Evolutionary conservation across 92 coral and sea anemone species (phyloP).

Genomic region (Parazoanthus swiftii): DNA sequence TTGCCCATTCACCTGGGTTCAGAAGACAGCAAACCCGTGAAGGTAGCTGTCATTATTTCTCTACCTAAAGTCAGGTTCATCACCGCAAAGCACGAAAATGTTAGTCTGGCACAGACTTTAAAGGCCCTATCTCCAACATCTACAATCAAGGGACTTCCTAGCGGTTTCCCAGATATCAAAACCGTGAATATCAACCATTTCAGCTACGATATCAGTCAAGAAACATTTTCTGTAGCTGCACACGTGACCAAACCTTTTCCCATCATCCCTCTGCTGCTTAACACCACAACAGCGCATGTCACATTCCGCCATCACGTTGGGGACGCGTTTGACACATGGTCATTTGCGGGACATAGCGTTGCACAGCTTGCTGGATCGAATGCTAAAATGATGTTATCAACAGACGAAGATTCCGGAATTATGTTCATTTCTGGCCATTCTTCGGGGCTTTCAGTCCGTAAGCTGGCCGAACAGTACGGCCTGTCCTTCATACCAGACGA

Average conservation of each 20-base stretch:
- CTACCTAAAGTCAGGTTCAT: constrained; percentile 72
- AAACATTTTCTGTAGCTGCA: constrained; percentile 73
- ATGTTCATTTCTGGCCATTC: constrained; percentile 74
- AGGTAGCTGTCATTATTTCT: constrained; percentile 77
- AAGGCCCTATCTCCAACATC: constrained; percentile 89
- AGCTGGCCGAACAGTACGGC: constrained; percentile 70
- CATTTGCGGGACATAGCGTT: constrained; percentile 70
- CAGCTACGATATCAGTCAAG: constrained; percentile 82
- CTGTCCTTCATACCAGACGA: constrained; percentile 78
- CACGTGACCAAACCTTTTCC: constrained; percentile 64
- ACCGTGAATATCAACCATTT: constrained; percentile 72
- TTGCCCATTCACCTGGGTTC: constrained; percentile 81
- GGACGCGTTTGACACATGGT: constrained; percentile 86
- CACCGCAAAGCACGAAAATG: constrained; percentile 77
- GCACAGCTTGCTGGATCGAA: constrained; percentile 75
- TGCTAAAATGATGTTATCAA: constrained; percentile 64
- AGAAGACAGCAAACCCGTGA: constrained; percentile 72
- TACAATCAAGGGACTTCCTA: constrained; percentile 65
- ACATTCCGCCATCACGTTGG: constrained; percentile 85
- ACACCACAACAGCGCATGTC: constrained; percentile 64
- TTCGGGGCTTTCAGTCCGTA: constrained; percentile 66
- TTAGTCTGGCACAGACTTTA: constrained; percentile 78
- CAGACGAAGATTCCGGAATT: constrained; percentile 69
- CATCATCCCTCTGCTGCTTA: constrained; percentile 75
- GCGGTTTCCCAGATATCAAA: constrained; percentile 78